Conservation (phyloP, 2,797 vertebrate genomes). For the Allobates femoralis region DNA sequence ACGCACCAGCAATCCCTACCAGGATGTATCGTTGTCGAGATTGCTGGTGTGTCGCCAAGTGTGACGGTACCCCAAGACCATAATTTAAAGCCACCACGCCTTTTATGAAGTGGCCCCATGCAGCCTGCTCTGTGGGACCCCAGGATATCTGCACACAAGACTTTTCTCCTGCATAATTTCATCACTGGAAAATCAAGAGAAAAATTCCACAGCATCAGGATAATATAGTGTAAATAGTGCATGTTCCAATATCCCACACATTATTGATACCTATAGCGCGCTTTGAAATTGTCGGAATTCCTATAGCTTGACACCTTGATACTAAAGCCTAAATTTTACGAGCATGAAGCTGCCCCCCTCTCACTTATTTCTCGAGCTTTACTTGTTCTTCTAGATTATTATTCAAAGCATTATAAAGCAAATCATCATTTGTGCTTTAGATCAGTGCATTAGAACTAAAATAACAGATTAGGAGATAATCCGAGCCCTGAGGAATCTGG, state of each 20-base stretch:
- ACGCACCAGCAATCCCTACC: too few relatives aligned
- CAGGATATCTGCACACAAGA: too few relatives aligned
- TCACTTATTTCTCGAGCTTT: neutral
- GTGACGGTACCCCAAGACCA: too few relatives aligned
- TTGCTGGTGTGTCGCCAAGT: too few relatives aligned
- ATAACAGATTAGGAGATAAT: constrained; percentile 43
- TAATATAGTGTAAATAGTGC: neutral
- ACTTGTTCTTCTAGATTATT: neutral
- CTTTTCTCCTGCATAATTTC: too few relatives aligned
- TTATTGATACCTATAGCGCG: too few relatives aligned
- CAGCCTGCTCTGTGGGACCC: too few relatives aligned
- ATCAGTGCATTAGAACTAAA: constrained; percentile 33
- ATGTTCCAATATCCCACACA: neutral
- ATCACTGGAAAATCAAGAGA: too few relatives aligned
- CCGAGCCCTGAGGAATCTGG: constrained; percentile 2
- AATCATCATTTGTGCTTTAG: constrained; percentile 9
- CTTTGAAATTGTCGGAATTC: neutral
- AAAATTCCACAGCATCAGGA: neutral
- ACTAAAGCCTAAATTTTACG: neutral
- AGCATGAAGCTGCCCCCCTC: neutral
- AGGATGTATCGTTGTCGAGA: too few relatives aligned
- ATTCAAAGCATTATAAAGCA: constrained; percentile 21
- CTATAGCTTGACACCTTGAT: neutral
- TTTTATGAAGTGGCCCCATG: too few relatives aligned
- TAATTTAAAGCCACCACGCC: too few relatives aligned